Evolutionary conservation across 2,888 invertebrate species (phyloP).

Genomic region (Ectobius pallidus): DNA sequence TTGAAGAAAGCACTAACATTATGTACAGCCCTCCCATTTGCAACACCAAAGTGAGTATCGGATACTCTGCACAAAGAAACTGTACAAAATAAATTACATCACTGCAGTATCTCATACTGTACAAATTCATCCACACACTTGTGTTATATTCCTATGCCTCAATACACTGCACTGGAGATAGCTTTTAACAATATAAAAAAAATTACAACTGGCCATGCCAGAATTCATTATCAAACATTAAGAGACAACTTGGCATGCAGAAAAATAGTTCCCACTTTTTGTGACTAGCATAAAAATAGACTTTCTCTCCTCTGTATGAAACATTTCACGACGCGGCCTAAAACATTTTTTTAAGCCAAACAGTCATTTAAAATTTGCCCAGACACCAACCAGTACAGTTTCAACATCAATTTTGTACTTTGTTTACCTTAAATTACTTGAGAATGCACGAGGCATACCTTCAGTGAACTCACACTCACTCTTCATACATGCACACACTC

Average conservation of each 20-base stretch:
- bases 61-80: slow-evolving; percentile 35
- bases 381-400: slow-evolving; percentile 38
- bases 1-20: slow-evolving; percentile 23
- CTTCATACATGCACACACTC: not conserved
- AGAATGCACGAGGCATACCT: slow-evolving; percentile 27
- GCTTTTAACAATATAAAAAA: slow-evolving; percentile 34
- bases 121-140: slow-evolving; percentile 28
- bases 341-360: slow-evolving; percentile 33
- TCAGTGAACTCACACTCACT: slow-evolving; percentile 8
- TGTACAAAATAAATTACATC: slow-evolving; percentile 41
- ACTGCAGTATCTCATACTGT: slow-evolving; percentile 41
- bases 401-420: slow-evolving; percentile 37
- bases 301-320: slow-evolving; percentile 39
- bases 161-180: slow-evolving; percentile 38
- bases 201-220: slow-evolving; percentile 37
- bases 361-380: slow-evolving; percentile 30
- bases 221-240: slow-evolving; percentile 36
- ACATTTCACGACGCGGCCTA: slow-evolving; percentile 32
- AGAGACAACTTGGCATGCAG: slow-evolving; percentile 43
- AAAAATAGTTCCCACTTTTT: slow-evolving; percentile 43
- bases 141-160: slow-evolving; percentile 30
- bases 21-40: slow-evolving; percentile 19
- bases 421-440: slow-evolving; percentile 36
- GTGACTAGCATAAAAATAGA: slow-evolving; percentile 45
- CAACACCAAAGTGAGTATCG: slow-evolving; percentile 32